A percentile compares a stretch with the other conserved stretches of the same genome.
phyloP scores from a whole-genome alignment of 2,797 vertebrate genomes.

The Xenentodon cancila region DNA sequence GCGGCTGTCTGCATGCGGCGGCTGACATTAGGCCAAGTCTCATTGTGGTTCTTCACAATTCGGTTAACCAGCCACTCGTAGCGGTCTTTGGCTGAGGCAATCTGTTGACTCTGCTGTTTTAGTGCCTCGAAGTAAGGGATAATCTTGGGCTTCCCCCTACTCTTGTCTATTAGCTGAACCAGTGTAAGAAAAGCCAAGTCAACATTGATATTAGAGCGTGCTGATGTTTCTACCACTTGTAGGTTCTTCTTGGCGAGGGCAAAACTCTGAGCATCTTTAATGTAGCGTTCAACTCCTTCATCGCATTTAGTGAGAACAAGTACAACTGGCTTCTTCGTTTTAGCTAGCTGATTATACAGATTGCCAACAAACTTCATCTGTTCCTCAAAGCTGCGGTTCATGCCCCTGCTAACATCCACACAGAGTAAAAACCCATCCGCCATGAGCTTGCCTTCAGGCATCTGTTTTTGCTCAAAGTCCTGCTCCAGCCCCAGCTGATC shows the following conservation, averaged over 20 bases:
- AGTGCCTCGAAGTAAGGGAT: constrained; percentile 97
- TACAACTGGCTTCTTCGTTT: constrained; percentile 95
- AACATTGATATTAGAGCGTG: constrained; percentile 96
- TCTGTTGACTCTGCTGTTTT: constrained; percentile 98
- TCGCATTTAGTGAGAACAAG: constrained; percentile 96
- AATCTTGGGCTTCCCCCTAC: constrained; percentile 95
- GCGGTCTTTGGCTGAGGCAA: constrained; percentile 94
- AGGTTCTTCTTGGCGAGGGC: constrained; percentile 97
- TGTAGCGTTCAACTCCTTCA: constrained; percentile 98
- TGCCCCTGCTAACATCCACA: constrained; percentile 95
- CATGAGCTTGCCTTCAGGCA: constrained; percentile 96
- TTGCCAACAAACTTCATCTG: constrained; percentile 96
- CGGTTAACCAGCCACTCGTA: constrained; percentile 95
- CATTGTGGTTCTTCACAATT: constrained; percentile 92
- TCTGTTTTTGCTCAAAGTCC: constrained; percentile 99
- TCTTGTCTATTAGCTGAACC: constrained; percentile 92
- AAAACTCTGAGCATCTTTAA: constrained; percentile 95
- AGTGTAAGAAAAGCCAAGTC: constrained; percentile 95
- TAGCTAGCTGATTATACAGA: constrained; percentile 93
- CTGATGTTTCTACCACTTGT: constrained; percentile 97
- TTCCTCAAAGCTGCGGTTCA: constrained; percentile 98
- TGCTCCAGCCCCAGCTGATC: constrained; percentile 98
- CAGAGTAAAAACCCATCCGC: constrained; percentile 94
- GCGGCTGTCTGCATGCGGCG: constrained; percentile 87
- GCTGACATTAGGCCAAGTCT: constrained; percentile 86